Base-by-base conservation (phyloP, 2,888 invertebrate species). In the Agrochola lota region DNA sequence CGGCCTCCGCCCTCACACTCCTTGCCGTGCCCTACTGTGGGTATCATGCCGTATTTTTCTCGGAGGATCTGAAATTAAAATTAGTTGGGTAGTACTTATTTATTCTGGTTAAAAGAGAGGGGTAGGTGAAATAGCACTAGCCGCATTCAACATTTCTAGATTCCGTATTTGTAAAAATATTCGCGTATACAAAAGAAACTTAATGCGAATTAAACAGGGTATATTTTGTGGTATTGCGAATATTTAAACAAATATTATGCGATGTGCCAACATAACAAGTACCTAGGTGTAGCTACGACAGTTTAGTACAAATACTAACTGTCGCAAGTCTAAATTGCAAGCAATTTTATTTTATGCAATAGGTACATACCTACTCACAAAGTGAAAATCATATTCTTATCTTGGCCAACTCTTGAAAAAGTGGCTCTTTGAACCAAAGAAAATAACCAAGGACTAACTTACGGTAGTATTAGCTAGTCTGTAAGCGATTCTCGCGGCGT, bases 401-500 rank as follows among this genome's bases (percentile, higher is more conserved):
- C 30, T 60, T 30, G 30, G 35, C 17, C 35, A 62, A 35, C 35
- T 55, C n/a, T 35, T 3, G 17, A 35, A 35, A 52, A 52, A 55
- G 17, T 55, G n/a, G 9, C 15, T 20, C 17, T 26, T 26, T 43
- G 40, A 15, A 26, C 12, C 43, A 62, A 71, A 20, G 0, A 23
- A 77, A 77, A 40, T 59, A 49, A 60, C 17, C 15, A 0, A 8
- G 0, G 23, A 2, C 9, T 15, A 68, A 85, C 91, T 92, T 85
- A 97, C 96, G 35, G 97, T 97, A 49, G 97, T 86, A 84, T 97
- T 97, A 46, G 96, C 97, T 9, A 98, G 93, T 30, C 94, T 94
- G 81, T 97, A 97, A 9, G 97, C 97, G 11, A 97, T 95, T 82
- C 96, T 96, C 12, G 98, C 97, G 0, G 97, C 98, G 70, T 98